Evolutionary conservation across 2,888 invertebrate species (phyloP), one percentile per base, ranked within the genome.

Genomic region (Spodoptera littoralis): DNA sequence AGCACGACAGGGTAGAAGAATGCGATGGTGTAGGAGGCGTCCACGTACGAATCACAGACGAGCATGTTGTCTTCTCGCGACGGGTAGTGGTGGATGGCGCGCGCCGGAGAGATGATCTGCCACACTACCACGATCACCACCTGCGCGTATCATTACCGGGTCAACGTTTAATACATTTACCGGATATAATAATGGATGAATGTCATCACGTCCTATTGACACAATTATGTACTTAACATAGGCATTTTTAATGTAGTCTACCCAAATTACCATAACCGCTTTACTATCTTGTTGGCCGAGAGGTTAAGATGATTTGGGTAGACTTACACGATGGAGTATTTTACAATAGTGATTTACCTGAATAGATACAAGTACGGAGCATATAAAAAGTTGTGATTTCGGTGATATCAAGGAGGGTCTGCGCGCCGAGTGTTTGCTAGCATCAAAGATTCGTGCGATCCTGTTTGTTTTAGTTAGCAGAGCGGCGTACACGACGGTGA

Each of bases 381-480:
- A 99, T 84, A 99, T 98, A 82, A 97, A 96, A 66, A 98, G 95
- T 91, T 99, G 98, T 1, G 98, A 98, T 79, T 97, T 96, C 1
- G 98, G 98, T 41, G 98, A 98, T 85, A 99, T 99, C 89, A 99
- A 98, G 41, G 97, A 97, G 1, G 99, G 99, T 71, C 99, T 96
- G 85, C 98, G 97, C 11, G 99, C 99, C 44, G 98, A 98, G 77
- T 97, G 97, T 88, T 98, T 98, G 83, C 98, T 98, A 11, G 99
- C 99, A 82, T 98, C 98, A 89, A 99, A 98, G 86, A 99, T 99
- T 59, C 99, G 95, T 3, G 99, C 97, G 74, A 99, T 99, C 63
- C 99, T 95, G 92, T 99, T 99, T 6, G 99, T 99, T 95, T 99
- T 99, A 22, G 99, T 99, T 60, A 99, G 96, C 27, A 99, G 95